A percentile compares a stretch with the other conserved stretches of the same genome.
phyloP scores from a whole-genome alignment of 2,888 invertebrate species.

The Cactoblastis cactorum region DNA sequence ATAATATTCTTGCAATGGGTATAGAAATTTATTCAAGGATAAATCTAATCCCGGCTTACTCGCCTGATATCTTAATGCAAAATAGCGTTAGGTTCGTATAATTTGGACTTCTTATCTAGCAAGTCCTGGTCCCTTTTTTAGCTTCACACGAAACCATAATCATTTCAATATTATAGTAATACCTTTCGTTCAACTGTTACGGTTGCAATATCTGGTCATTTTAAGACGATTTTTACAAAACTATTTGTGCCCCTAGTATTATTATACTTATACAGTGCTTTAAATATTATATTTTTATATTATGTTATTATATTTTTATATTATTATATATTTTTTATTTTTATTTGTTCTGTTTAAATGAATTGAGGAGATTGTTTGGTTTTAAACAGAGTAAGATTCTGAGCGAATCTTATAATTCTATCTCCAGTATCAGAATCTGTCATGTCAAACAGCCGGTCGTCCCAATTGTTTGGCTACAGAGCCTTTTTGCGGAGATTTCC shows the following conservation, averaged over 20 bases:
- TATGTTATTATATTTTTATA: too few species aligned
- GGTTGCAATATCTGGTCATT: too few species aligned
- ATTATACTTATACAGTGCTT: too few species aligned
- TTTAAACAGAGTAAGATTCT: not conserved
- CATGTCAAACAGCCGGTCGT: constrained; percentile 41
- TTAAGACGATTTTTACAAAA: too few species aligned
- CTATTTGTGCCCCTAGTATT: too few species aligned
- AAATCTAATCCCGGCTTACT: constrained; percentile 47
- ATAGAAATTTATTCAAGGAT: constrained; percentile 35
- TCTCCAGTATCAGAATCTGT: constrained; percentile 1
- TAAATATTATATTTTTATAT: too few species aligned
- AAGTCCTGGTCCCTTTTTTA: constrained; percentile 26
- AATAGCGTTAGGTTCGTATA: constrained; percentile 55
- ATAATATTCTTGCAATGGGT: constrained; percentile 1
- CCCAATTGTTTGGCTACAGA: constrained; percentile 59
- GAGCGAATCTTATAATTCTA: not conserved
- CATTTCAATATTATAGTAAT: too few species aligned
- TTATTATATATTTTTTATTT: too few species aligned
- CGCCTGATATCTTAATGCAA: constrained; percentile 40
- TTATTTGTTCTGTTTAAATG: too few species aligned
- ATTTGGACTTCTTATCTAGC: constrained; percentile 55
- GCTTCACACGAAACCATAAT: constrained; percentile 21
- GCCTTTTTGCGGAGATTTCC: constrained; percentile 73
- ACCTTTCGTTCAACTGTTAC: too few species aligned
- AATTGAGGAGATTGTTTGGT: too few species aligned